phyloP scores from a whole-genome alignment of 2,113 vertebrate genomes.

The Phalacrocorax carbo region DNA sequence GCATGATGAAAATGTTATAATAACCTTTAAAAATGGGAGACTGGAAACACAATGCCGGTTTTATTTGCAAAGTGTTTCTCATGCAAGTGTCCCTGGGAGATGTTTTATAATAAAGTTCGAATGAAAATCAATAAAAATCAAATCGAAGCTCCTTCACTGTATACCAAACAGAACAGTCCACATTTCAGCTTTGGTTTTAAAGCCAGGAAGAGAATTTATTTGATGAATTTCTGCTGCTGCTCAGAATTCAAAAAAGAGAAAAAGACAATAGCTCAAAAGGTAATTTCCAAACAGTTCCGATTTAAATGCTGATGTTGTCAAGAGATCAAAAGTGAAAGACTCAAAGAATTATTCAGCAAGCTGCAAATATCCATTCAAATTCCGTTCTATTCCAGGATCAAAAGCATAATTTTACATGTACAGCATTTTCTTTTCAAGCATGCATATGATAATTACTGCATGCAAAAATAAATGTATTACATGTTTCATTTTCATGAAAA shows the following conservation, averaged over 20 bases:
- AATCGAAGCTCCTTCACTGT: slow-evolving; percentile 39
- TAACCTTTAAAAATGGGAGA: neutral
- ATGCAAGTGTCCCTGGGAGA: slow-evolving; percentile 46
- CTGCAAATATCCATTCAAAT: neutral
- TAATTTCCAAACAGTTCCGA: neutral
- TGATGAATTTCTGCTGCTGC: slow-evolving; percentile 12
- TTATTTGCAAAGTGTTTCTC: slow-evolving; percentile 14
- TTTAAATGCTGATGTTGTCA: neutral
- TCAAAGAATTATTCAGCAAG: neutral
- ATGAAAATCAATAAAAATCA: slow-evolving; percentile 55
- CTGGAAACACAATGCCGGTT: neutral
- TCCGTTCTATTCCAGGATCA: neutral
- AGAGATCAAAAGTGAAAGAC: neutral
- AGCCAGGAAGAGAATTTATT: neutral
- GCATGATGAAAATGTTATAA: neutral
- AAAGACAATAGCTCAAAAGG: neutral
- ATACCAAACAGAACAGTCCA: slow-evolving; percentile 3
- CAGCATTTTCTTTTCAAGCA: slow-evolving; percentile 17
- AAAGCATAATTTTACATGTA: neutral
- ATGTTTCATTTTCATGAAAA: neutral
- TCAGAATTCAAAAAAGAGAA: neutral
- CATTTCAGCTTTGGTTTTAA: slow-evolving; percentile 43
- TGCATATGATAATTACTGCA: neutral
- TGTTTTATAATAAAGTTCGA: slow-evolving; percentile 41
- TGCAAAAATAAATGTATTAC: neutral